Conservation (phyloP, 2,888 invertebrate species). For the Rotaria sp. region DNA sequence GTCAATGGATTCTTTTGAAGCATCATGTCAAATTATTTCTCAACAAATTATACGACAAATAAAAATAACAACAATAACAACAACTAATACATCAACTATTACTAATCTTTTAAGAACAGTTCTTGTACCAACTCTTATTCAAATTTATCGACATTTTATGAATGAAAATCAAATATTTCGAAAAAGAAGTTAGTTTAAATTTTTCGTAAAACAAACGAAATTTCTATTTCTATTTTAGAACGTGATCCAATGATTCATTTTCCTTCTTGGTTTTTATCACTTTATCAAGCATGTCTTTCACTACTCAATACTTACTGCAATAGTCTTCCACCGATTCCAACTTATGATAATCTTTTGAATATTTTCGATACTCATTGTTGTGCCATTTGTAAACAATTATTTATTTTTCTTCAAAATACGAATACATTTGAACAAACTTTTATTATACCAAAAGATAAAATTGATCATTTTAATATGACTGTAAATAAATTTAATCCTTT, state of each 20-base stretch:
- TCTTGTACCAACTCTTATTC: background rate
- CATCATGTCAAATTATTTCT: background rate
- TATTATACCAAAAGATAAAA: background rate
- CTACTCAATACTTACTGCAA: background rate
- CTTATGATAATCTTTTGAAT: background rate
- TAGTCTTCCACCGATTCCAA: background rate
- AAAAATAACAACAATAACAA: background rate
- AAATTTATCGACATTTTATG: background rate
- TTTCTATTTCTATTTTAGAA: background rate
- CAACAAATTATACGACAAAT: background rate
- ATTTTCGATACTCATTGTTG: background rate
- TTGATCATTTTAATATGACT: background rate
- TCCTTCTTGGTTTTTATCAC: background rate
- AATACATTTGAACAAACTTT: background rate
- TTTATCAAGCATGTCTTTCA: constrained; percentile 3
- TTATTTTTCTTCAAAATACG: background rate
- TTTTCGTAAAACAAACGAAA: too few species aligned
- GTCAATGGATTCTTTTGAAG: background rate
- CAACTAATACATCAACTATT: background rate
- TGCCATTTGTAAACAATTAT: background rate
- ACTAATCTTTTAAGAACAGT: background rate
- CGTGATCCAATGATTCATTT: background rate
- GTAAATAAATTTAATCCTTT: background rate
- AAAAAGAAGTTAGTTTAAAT: background rate
- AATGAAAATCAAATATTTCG: background rate